Evolutionary conservation across 2,888 invertebrate species (phyloP), one percentile per base, ranked within the genome.

Genomic region (Athalia cordata): DNA sequence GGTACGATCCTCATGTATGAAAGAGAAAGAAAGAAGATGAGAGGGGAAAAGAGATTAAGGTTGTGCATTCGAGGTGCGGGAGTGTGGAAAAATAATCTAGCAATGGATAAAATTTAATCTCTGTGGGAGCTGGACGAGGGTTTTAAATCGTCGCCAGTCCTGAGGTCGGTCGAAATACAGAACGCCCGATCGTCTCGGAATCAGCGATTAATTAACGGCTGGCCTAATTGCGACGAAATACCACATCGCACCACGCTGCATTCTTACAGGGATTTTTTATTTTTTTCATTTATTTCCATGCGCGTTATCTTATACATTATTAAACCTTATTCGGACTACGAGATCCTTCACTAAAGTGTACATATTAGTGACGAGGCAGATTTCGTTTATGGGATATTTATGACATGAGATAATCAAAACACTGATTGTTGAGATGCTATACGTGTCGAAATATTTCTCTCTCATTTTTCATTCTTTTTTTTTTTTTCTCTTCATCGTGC

Each of bases 161-260:
- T 80, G 81, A 83, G 77, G 68, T 83, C 78, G 81, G 79, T 77
- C 72, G 59, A 52, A 45, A 47, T 13, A 47, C 67, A n/a, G 74
- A 47, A 8, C n/a, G 29, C 29, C 29, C 29, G 29, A 29, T 29
- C 57, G 47, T 70, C 59, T 45, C 59, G 45, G 47, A 47, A 72
- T 72, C 59, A 59, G 47, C 72, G 72, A 72, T 72, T 59, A 72
- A 72, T 72, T 72, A 72, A 59, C 59, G 43, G 72, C 13, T 72
- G 59, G 72, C 72, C 72, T 72, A 72, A 72, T 72, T 72, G 72
- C 72, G 11, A 45, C 59, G 72, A 72, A 72, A 72, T 72, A 72
- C 72, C 47, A 43, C 57, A 13, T 59, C 59, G 59, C 13, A 43
- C 43, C n/a, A 55, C 11, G 68, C 13, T 72, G 59, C 57, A 72